A percentile compares a stretch with the other conserved stretches of the same genome.
Conservation (phyloP, 1,140 invertebrate genomes). For the Drosophila parvula region DNA sequence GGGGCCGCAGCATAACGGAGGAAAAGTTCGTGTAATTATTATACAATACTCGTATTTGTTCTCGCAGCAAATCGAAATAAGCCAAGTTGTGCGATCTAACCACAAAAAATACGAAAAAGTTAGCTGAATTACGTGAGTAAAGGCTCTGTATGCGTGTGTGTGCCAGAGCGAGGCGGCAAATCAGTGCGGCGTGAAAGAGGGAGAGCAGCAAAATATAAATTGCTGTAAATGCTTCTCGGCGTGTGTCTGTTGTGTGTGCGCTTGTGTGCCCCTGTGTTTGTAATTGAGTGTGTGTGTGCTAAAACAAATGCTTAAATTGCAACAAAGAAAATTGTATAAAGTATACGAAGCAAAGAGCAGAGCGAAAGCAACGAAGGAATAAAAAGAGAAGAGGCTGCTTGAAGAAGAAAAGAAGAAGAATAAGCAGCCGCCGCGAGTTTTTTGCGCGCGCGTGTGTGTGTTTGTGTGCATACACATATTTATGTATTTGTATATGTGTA, state of each 20-base stretch:
- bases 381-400: conserved; percentile 34
- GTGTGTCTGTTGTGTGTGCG: conserved; percentile 12
- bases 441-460: conserved; percentile 32
- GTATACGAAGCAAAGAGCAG: conserved; percentile 45
- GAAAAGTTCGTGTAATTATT: conserved; percentile 61
- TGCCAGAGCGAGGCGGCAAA: conserved; percentile 71
- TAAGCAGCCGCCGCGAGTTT: conserved; percentile 41
- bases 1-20: conserved; percentile 29
- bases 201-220: conserved; percentile 58
- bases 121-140: conserved; percentile 67
- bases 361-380: conserved; percentile 22
- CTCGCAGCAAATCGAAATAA: conserved; percentile 49
- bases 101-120: conserved; percentile 29
- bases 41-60: conserved; percentile 57
- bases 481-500: conserved; percentile 16
- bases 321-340: conserved; percentile 76
- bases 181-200: conserved; percentile 51
- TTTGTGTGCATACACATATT: conserved; percentile 29
- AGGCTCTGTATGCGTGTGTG: conserved; percentile 50
- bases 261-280: conserved; percentile 13
- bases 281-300: conserved; percentile 37
- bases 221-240: conserved; percentile 46
- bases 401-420: conserved; percentile 42
- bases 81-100: conserved; percentile 38
- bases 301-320: conserved; percentile 68